Percentiles rank a stretch among this genome's conserved stretches.
These are phyloP conservation scores for Zosterops japonicus DNA, from an alignment of 2,113 vertebrate species.

Conservation along the genomic window DNA sequence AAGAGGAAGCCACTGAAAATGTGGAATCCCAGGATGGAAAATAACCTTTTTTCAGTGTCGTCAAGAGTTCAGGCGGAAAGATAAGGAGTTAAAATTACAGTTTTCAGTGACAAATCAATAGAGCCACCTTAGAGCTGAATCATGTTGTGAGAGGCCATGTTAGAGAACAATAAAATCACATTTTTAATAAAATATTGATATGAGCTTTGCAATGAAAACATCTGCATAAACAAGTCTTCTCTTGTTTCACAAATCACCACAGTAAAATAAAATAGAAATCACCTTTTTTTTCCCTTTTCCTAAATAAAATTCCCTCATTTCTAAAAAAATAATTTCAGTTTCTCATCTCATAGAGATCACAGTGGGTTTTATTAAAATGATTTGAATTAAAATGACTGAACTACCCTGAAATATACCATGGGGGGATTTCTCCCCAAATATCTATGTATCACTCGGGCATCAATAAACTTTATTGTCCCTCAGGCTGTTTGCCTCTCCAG, in stretches of 20 bases:
- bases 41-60: background rate
- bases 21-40: background rate
- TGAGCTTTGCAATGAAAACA: background rate
- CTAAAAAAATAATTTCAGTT: background rate
- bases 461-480: conserved; percentile 33
- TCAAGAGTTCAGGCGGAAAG: background rate
- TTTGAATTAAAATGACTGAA: conserved; percentile 14
- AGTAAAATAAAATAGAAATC: background rate
- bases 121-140: background rate
- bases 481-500: conserved; percentile 1
- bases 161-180: background rate
- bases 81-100: background rate
- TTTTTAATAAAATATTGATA: background rate
- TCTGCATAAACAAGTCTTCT: background rate
- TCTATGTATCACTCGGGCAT: background rate
- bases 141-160: background rate
- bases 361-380: background rate
- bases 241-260: background rate
- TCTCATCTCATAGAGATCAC: background rate
- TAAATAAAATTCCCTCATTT: background rate
- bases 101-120: conserved; percentile 37
- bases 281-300: background rate
- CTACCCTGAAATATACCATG: background rate
- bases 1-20: background rate
- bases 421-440: conserved; percentile 15